These are phyloP conservation scores for Epistrophella euchroma DNA, from an alignment of 2,888 invertebrate species.

Conservation along the genomic window DNA sequence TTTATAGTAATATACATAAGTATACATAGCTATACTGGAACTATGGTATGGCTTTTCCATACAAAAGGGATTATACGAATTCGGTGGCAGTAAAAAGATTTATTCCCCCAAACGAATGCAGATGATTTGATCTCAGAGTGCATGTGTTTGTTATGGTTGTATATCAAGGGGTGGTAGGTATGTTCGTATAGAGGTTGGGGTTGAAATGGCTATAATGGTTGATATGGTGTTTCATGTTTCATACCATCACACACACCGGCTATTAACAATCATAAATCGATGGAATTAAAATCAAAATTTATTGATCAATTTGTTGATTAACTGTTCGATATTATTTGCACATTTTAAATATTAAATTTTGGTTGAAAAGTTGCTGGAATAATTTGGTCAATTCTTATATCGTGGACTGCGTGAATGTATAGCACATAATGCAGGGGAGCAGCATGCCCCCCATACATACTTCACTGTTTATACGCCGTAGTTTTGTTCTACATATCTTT, in stretches of 20 bases:
- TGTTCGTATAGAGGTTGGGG: neutral
- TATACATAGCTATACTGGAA: neutral
- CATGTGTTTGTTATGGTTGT: slow-evolving; percentile 3
- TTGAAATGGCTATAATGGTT: neutral
- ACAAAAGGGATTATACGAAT: slow-evolving; percentile 72
- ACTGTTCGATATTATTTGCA: slow-evolving; percentile 68
- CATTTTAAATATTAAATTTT: slow-evolving; percentile 72
- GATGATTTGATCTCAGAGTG: slow-evolving; percentile 69
- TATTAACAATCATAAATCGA: slow-evolving; percentile 76
- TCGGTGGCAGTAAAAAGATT: slow-evolving; percentile 72
- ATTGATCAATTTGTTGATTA: slow-evolving; percentile 76
- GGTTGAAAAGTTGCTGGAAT: slow-evolving; percentile 38
- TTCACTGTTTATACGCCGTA: no score
- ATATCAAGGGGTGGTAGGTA: neutral
- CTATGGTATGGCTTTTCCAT: slow-evolving; percentile 28
- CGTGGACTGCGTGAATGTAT: neutral
- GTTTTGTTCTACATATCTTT: no score
- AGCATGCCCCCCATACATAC: no score
- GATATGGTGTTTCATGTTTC: slow-evolving; percentile 3
- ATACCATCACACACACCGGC: slow-evolving; percentile 31
- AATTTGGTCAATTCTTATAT: neutral
- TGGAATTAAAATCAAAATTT: slow-evolving; percentile 76
- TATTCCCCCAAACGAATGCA: slow-evolving; percentile 72
- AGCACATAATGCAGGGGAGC: no score
- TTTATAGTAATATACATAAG: neutral